Evolutionary conservation across 92 coral and sea anemone species (phyloP).

Genomic region (Palythoa grandiflora): DNA sequence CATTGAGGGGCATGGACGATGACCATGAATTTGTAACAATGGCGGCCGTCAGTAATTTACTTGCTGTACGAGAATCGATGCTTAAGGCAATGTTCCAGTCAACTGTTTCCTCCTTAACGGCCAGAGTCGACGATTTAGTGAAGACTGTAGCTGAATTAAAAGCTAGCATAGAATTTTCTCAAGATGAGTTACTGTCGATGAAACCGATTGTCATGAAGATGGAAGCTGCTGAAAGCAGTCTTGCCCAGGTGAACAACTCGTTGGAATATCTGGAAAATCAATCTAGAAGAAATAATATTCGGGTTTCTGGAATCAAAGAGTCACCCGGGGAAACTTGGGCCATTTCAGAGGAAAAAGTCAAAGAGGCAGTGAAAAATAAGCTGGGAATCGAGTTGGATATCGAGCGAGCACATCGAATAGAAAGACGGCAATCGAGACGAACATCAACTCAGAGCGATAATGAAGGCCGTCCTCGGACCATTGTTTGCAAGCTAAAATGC

Average conservation of each 20-base stretch:
- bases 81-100: constrained; percentile 4
- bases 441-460: not conserved
- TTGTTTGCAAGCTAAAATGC: constrained; percentile 21
- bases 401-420: constrained; percentile 23
- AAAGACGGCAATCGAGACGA: not conserved
- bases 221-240: not conserved
- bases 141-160: constrained; percentile 21
- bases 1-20: too few species aligned
- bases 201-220: constrained; percentile 22
- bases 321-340: constrained; percentile 35
- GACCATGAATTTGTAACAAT: constrained; percentile 3
- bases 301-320: constrained; percentile 14
- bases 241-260: constrained; percentile 10
- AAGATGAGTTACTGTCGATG: constrained; percentile 12
- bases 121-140: constrained; percentile 22
- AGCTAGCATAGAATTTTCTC: constrained; percentile 25
- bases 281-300: constrained; percentile 22
- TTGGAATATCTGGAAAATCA: constrained; percentile 29
- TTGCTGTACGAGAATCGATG: constrained; percentile 24
- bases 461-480: constrained; percentile 25
- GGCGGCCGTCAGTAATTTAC: constrained; percentile 15
- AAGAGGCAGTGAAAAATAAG: not conserved
- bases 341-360: constrained; percentile 17
- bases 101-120: constrained; percentile 4
- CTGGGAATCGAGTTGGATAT: constrained; percentile 17